phyloP scores from a whole-genome alignment of 64 coral and sea anemone species.

The Montipora capricornis region DNA sequence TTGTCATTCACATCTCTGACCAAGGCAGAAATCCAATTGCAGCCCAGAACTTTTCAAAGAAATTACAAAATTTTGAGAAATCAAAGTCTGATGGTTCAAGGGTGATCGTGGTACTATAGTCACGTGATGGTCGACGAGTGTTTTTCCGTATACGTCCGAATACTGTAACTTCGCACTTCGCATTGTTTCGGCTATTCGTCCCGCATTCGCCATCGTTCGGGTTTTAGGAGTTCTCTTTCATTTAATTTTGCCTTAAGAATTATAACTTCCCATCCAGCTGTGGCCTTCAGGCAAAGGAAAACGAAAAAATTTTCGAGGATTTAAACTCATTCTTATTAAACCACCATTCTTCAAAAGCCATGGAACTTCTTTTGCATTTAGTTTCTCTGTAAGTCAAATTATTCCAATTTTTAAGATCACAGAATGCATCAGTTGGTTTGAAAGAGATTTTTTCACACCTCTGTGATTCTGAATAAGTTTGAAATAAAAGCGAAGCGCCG shows the following conservation, averaged over 20 bases:
- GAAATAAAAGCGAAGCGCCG: conserved; percentile 18
- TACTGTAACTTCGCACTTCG: not conserved
- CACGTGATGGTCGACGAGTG: too few species aligned
- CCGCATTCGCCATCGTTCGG: not conserved
- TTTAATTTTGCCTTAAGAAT: not conserved
- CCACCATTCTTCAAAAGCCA: too few species aligned
- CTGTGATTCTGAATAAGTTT: conserved; percentile 19
- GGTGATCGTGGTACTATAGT: not conserved
- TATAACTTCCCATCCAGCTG: not conserved
- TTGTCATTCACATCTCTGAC: too few species aligned
- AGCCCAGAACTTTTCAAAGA: not conserved
- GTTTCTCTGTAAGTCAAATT: not conserved
- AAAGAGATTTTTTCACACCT: conserved; percentile 30
- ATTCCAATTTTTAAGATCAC: not conserved
- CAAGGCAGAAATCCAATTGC: too few species aligned
- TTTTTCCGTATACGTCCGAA: too few species aligned
- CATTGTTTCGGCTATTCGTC: not conserved
- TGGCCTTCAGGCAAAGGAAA: not conserved
- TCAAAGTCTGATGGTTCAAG: not conserved
- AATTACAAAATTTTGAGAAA: too few species aligned
- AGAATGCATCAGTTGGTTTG: not conserved
- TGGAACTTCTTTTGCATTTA: not conserved
- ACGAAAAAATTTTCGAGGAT: not conserved
- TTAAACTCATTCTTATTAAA: not conserved
- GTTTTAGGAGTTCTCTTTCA: not conserved